Evolutionary conservation across 2,113 vertebrate species (phyloP).

Genomic region (Dasyprocta punctata): DNA sequence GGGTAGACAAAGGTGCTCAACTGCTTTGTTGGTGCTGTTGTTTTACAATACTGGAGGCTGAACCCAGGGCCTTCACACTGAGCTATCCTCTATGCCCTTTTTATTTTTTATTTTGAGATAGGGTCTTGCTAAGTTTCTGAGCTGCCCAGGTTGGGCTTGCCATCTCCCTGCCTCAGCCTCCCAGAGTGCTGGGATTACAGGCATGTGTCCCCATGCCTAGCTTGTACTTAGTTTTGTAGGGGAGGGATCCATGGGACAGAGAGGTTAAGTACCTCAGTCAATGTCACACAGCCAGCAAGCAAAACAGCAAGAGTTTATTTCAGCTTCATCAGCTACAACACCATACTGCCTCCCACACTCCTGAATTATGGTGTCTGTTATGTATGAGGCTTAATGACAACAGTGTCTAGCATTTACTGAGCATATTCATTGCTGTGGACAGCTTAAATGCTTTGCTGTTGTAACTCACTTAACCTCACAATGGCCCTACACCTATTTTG

Average conservation of each 20-base stretch:
- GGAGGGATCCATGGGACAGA: background rate
- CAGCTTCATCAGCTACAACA: background rate
- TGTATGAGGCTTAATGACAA: background rate
- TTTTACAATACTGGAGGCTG: background rate
- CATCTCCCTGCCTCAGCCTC: background rate
- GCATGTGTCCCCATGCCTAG: background rate
- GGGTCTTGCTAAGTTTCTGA: background rate
- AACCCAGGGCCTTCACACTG: background rate
- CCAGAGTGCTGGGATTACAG: background rate
- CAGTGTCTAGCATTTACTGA: background rate
- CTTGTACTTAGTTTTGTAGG: background rate
- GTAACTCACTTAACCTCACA: background rate
- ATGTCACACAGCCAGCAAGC: background rate
- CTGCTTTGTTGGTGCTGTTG: background rate
- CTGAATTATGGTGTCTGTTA: background rate
- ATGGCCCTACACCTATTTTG: background rate
- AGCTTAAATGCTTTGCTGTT: constrained; percentile 15
- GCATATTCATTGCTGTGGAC: background rate
- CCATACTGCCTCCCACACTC: background rate
- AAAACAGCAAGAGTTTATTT: background rate
- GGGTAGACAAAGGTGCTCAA: background rate
- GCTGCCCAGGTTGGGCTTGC: background rate
- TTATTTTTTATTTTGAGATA: background rate
- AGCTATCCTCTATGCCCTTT: background rate
- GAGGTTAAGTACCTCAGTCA: background rate